Evolutionary conservation across 2,797 vertebrate genomes (phyloP), one percentile per base, ranked within the genome.

Genomic region (Echeneis naucrates): DNA sequence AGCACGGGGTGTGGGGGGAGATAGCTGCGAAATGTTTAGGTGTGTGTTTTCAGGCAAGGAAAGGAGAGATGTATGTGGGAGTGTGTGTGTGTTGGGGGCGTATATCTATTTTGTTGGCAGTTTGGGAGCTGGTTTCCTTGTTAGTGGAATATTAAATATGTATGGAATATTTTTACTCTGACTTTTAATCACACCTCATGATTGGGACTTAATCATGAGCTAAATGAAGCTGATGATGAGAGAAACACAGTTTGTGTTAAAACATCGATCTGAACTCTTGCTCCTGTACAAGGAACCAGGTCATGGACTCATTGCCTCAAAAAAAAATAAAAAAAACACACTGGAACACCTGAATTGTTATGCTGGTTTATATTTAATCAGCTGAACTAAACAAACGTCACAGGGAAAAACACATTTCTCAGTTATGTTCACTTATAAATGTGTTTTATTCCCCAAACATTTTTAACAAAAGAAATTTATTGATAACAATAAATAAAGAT

Each of bases 31-130:
- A 90, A 87, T 88, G 91, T 91, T 88, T 89, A 91, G 90, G 87
- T 88, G 80, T 88, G 85, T 87, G 88, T 92, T 91, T 86, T 84
- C 85, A 89, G 89, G 91, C 87, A 13, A 88, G 82, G 80, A 76
- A 48, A 64, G 50, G 58, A 35, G 78, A 84, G 87, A 90, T 88
- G 84, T 88, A 87, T 90, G 86, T 90, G 81, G 10, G 48, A 26
- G 70, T 64, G 75, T 52, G 59, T 66, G 71, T 47, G 56, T 75
- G 68, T 76, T 80, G 66, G n/a, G 78, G 74, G 72, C 80, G 61
- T 87, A 88, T 84, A 94, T 95, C 90, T 83, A 85, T 94, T 93
- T 92, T 92, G 90, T 93, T 93, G 94, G 92, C 93, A 94, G 91
- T 93, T 94, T 90, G 89, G 89, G 92, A 93, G 89, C 92, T 91